A percentile compares a stretch with the other conserved stretches of the same genome.
Evolutionary conservation across 53 echinoderm and acorn worm genomes (phyloP).

Genomic region (Holothuria scabra): DNA sequence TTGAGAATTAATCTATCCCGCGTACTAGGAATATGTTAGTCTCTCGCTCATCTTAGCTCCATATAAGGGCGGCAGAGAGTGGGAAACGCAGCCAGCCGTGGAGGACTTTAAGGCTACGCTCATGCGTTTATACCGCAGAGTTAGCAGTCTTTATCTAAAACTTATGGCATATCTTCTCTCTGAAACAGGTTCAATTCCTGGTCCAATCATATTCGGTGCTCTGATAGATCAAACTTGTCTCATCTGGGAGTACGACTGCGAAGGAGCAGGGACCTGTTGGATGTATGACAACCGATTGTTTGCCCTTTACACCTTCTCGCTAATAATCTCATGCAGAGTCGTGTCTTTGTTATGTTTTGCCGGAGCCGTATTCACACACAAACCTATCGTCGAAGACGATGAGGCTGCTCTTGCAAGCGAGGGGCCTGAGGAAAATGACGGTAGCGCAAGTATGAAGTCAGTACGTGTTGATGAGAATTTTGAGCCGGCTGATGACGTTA

Average conservation of each 20-base stretch:
- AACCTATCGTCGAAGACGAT: conserved; percentile 42
- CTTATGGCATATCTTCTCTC: background rate
- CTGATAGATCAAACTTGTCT: conserved; percentile 87
- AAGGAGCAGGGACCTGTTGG: conserved; percentile 79
- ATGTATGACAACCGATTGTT: conserved; percentile 84
- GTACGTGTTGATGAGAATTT: too few species aligned
- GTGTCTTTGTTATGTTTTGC: conserved; percentile 70
- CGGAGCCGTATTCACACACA: conserved; percentile 63
- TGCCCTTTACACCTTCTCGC: conserved; percentile 65
- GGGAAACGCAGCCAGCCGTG: too few species aligned
- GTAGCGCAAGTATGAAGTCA: too few species aligned
- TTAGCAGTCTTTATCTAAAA: too few species aligned
- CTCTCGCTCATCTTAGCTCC: too few species aligned
- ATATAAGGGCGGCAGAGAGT: too few species aligned
- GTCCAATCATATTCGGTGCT: conserved; percentile 85
- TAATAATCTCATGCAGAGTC: conserved; percentile 57
- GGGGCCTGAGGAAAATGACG: background rate
- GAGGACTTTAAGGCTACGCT: too few species aligned
- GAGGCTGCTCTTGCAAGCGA: conserved; percentile 1
- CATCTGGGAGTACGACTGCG: conserved; percentile 85
- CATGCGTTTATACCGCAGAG: too few species aligned
- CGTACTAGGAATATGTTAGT: too few species aligned
- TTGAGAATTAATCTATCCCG: too few species aligned
- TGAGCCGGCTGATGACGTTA: too few species aligned
- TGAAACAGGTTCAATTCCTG: conserved; percentile 76